A percentile compares a stretch with the other conserved stretches of the same genome.
phyloP scores from a whole-genome alignment of 2,113 vertebrate species.

The Pholis gunnellus region DNA sequence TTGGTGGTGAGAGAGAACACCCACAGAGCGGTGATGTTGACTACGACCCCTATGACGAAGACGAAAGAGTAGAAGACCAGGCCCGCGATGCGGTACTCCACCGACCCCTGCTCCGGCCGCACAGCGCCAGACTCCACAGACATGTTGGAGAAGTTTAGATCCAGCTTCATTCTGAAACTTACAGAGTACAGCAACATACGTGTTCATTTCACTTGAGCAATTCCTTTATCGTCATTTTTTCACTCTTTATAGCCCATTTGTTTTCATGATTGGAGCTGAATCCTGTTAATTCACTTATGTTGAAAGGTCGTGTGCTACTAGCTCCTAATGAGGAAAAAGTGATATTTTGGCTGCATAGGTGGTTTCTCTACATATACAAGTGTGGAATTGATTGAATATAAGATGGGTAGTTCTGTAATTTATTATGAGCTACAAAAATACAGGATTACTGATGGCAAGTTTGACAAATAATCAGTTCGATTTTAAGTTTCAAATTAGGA shows the following conservation, averaged over 20 bases:
- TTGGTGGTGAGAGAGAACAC: slow-evolving; percentile 97
- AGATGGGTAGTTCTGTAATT: background rate
- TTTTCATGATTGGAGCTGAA: slow-evolving; percentile 5
- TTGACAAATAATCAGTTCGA: background rate
- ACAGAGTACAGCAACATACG: background rate
- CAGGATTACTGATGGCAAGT: background rate
- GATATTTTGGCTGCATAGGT: background rate
- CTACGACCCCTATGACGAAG: slow-evolving; percentile 88
- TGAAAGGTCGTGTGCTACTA: slow-evolving; percentile 1
- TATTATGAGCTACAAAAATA: background rate
- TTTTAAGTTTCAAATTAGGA: background rate
- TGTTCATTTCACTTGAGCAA: background rate
- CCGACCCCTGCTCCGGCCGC: slow-evolving; percentile 71
- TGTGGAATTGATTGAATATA: background rate
- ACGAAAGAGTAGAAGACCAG: slow-evolving; percentile 91
- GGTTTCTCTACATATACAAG: background rate
- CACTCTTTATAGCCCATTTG: background rate
- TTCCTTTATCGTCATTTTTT: background rate
- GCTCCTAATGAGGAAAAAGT: background rate
- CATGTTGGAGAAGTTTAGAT: slow-evolving; percentile 66
- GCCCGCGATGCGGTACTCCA: slow-evolving; percentile 86
- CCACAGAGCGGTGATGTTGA: slow-evolving; percentile 94
- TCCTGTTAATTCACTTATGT: background rate
- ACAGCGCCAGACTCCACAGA: slow-evolving; percentile 5
- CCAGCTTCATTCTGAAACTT: slow-evolving; percentile 56